A percentile compares a stretch with the other conserved stretches of the same genome.
phyloP scores from a whole-genome alignment of 2,797 vertebrate species.

The Peromyscus aztecus region DNA sequence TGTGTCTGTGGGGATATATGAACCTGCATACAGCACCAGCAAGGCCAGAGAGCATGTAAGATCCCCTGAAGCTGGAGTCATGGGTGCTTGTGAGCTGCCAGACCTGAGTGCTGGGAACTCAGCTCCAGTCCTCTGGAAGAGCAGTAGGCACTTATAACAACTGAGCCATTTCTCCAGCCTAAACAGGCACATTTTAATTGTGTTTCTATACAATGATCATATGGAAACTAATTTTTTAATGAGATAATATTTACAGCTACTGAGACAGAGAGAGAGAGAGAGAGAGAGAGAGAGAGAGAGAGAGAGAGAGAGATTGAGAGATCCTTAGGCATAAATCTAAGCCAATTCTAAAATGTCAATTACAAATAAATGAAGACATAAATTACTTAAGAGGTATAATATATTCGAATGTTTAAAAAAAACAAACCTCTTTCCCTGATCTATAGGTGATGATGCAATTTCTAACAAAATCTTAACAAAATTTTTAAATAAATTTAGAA shows the following conservation, averaged over 20 bases:
- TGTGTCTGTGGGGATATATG: neutral
- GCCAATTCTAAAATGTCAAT: neutral
- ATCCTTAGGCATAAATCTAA: slow-evolving; percentile 4
- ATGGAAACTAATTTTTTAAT: slow-evolving; percentile 13
- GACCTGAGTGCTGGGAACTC: neutral
- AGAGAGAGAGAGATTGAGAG: neutral
- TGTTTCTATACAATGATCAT: neutral
- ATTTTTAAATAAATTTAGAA: neutral
- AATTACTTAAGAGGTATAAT: neutral
- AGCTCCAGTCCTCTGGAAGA: neutral
- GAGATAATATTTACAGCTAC: neutral
- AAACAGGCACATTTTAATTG: neutral
- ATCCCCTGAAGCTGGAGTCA: neutral
- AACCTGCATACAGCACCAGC: too few relatives aligned
- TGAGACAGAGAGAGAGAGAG: neutral
- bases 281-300: neutral
- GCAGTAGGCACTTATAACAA: neutral
- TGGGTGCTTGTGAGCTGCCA: too few relatives aligned
- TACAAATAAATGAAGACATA: slow-evolving; percentile 16
- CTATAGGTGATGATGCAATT: neutral
- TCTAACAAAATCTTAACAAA: slow-evolving; percentile 8
- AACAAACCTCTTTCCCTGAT: neutral
- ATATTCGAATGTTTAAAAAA: neutral
- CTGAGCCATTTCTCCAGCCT: neutral
- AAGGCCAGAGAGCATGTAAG: neutral